Evolutionary conservation across 2,797 vertebrate species (phyloP), one percentile per base, ranked within the genome.

Genomic region (Melopsittacus undulatus): DNA sequence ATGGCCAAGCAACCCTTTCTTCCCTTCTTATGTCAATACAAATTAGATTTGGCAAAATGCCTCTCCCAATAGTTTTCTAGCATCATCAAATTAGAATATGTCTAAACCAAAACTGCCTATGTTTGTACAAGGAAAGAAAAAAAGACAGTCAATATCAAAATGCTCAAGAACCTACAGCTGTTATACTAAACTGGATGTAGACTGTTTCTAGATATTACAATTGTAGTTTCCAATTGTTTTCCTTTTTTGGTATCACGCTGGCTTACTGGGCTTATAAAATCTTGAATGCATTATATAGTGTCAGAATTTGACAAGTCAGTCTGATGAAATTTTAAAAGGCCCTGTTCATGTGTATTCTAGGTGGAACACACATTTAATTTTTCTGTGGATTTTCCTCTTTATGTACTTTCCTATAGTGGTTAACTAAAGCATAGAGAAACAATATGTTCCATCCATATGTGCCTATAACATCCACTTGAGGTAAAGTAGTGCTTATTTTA

Each of bases 401-500:
- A 77, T 66, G 45, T 48, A 40, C 56, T 52, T 87, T 64, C 23
- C 7, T 63, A 34, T 36, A 94, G 91, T 59, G 27, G 13, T 79
- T 59, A 45, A 43, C 30, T 77, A 72, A 81, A 78, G 20, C 12
- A 18, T 2, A 74, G 23, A 78, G 22, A 80, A 89, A 51, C 34
- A 29, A 24, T 61, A 14, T 20, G 32, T 43, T 92, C 78, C 67
- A 63, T 66, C 64, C 40, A 32, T 49, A 61, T 43, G 9, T 34
- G 49, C 43, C 70, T 83, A 18, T 56, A 87, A n/a, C 40, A 42
- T 79, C 51, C 92, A 74, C 67, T 78, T 73, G 74, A 84, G 63
- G 62, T 45, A 83, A 80, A 93, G 45, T 36, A 51, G 9, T 73
- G 57, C 75, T 95, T 92, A 91, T 48, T 91, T 87, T 78, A 88